Conservation (phyloP, 2,888 invertebrate species). For the Endotricha flammealis region DNA sequence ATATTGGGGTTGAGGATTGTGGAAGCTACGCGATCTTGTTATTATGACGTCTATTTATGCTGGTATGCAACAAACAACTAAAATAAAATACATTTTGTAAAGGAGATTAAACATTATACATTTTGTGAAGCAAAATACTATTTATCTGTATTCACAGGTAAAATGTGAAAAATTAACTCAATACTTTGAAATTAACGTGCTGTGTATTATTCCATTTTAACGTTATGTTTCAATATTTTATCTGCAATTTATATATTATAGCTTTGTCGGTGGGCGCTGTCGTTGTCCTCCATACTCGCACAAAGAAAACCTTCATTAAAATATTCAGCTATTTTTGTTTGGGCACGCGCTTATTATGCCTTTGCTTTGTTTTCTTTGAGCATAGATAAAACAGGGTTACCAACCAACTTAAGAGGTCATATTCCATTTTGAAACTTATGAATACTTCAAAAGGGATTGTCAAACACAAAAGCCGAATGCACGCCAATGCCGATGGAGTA, state of each 20-base stretch:
- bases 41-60: too few species aligned
- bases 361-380: constrained; percentile 18
- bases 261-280: background rate
- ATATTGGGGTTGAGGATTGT: constrained; percentile 7
- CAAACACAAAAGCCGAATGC: constrained; percentile 24
- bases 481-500: constrained; percentile 27
- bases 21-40: too few species aligned
- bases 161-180: too few species aligned
- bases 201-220: too few species aligned
- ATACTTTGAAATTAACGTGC: too few species aligned
- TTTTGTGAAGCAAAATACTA: too few species aligned
- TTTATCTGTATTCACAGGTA: too few species aligned
- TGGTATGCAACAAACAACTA: too few species aligned
- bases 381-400: constrained; percentile 26
- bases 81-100: too few species aligned
- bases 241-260: constrained; percentile 5
- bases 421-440: constrained; percentile 21
- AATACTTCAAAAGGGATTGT: constrained; percentile 26
- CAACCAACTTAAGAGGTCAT: constrained; percentile 30
- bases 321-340: constrained; percentile 29
- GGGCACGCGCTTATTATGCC: constrained; percentile 26
- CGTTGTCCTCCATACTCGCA: constrained; percentile 8
- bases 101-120: too few species aligned
- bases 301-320: constrained; percentile 30
- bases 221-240: background rate